Conservation (phyloP, 2,113 vertebrate genomes). For the Numenius arquata region DNA sequence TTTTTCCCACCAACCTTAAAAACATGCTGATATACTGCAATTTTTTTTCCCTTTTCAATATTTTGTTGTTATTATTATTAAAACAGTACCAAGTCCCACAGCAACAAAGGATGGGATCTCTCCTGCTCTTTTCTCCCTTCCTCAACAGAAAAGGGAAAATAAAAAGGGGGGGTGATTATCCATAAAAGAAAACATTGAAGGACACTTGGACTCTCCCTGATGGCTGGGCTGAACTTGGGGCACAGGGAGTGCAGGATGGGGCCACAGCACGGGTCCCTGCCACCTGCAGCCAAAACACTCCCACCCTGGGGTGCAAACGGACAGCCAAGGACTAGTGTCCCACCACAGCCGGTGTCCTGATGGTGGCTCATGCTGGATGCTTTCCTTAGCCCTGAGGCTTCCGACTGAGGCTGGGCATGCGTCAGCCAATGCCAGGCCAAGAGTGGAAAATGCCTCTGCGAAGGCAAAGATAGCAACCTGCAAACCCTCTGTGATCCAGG, state of each 20-base stretch:
- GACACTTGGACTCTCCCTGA: not conserved
- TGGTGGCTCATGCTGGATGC: not conserved
- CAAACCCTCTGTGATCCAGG: not conserved
- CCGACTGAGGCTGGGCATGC: rapidly evolving
- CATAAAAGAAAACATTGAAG: not conserved
- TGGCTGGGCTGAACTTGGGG: not conserved
- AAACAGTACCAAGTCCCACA: constrained; percentile 51
- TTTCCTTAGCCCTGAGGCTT: not conserved
- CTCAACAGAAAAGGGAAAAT: not conserved
- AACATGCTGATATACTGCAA: constrained; percentile 24
- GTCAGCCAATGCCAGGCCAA: rapidly evolving
- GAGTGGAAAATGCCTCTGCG: not conserved
- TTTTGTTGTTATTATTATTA: constrained; percentile 47
- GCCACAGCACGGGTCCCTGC: not conserved
- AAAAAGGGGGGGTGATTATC: not conserved
- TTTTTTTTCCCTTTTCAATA: not conserved
- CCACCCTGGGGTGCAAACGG: not conserved
- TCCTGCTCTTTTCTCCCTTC: constrained; percentile 10
- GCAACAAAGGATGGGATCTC: constrained; percentile 56
- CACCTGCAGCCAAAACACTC: not conserved
- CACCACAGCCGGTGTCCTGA: not conserved
- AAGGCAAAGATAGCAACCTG: not conserved
- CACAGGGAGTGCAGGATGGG: not conserved
- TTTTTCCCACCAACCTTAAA: constrained; percentile 63
- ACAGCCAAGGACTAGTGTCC: not conserved